Evolutionary conservation across 2,113 vertebrate genomes (phyloP).

Genomic region (Thalassoma bifasciatum): DNA sequence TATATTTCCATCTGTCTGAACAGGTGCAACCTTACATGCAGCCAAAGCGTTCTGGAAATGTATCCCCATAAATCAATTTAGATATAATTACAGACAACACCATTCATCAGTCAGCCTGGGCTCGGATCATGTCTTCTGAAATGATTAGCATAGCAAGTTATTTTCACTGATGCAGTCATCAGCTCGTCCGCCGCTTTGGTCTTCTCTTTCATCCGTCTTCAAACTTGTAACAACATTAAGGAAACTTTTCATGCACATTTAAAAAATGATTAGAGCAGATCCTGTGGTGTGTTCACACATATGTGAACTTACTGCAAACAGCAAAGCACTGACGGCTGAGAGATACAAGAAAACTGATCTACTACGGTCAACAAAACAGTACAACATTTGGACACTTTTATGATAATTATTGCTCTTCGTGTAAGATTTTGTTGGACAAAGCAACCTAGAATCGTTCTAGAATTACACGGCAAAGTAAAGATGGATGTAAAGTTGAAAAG

Average conservation of each 20-base stretch:
- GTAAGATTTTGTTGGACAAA: too few species aligned
- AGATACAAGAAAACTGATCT: background rate
- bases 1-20: conserved; percentile 67
- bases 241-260: conserved; percentile 10
- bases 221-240: background rate
- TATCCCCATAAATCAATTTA: conserved; percentile 78
- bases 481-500: too few species aligned
- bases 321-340: background rate
- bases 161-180: conserved; percentile 68
- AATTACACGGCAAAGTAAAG: too few species aligned
- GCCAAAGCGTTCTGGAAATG: conserved; percentile 65
- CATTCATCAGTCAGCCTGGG: conserved; percentile 71
- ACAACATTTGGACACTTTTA: too few species aligned
- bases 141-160: conserved; percentile 76
- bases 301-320: background rate
- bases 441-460: too few species aligned
- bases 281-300: conserved; percentile 18
- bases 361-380: too few species aligned
- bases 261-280: conserved; percentile 5
- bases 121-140: conserved; percentile 65
- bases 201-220: conserved; percentile 47
- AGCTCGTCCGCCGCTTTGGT: conserved; percentile 31
- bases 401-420: too few species aligned
- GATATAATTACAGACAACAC: conserved; percentile 78
- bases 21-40: conserved; percentile 72